phyloP scores from a whole-genome alignment of 2,888 invertebrate species.

The Clostera curtula region DNA sequence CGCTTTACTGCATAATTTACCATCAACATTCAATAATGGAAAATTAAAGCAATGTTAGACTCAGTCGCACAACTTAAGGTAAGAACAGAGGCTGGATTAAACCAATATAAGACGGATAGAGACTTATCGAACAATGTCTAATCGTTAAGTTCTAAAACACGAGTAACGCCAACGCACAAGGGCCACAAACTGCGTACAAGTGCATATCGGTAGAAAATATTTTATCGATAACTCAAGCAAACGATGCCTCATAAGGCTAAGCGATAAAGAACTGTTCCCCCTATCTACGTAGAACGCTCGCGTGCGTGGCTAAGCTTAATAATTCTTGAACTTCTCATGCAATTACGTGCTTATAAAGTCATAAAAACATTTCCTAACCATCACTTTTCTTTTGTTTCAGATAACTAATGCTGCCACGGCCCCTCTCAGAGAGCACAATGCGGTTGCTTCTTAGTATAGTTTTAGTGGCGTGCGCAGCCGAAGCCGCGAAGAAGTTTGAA shows the following conservation, averaged over 20 bases:
- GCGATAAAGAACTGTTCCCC: slow-evolving; percentile 32
- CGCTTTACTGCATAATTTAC: too few relatives aligned
- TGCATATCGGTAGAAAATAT: slow-evolving; percentile 26
- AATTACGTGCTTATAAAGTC: slow-evolving; percentile 37
- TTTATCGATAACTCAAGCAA: slow-evolving; percentile 24
- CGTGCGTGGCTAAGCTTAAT: slow-evolving; percentile 37
- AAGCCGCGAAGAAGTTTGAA: slow-evolving; percentile 66
- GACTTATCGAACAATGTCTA: slow-evolving; percentile 11
- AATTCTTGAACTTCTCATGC: slow-evolving; percentile 44
- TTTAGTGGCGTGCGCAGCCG: slow-evolving; percentile 58
- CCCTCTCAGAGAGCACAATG: slow-evolving; percentile 54
- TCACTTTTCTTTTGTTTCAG: slow-evolving; percentile 62
- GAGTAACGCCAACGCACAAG: slow-evolving; percentile 21
- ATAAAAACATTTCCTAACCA: slow-evolving; percentile 40
- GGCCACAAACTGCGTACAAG: slow-evolving; percentile 24
- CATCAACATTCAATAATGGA: too few relatives aligned
- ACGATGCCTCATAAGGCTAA: slow-evolving; percentile 28
- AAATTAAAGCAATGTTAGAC: too few relatives aligned
- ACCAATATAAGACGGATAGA: slow-evolving; percentile 9
- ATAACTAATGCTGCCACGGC: slow-evolving; percentile 65
- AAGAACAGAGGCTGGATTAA: slow-evolving; percentile 12
- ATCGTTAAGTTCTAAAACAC: slow-evolving; percentile 23
- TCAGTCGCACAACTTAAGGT: too few relatives aligned
- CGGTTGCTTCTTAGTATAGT: slow-evolving; percentile 62
- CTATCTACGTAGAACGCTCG: slow-evolving; percentile 31